Percentiles rank a stretch among this genome's conserved stretches.
phyloP scores from a whole-genome alignment of 2,113 vertebrate genomes.

The Carollia perspicillata region DNA sequence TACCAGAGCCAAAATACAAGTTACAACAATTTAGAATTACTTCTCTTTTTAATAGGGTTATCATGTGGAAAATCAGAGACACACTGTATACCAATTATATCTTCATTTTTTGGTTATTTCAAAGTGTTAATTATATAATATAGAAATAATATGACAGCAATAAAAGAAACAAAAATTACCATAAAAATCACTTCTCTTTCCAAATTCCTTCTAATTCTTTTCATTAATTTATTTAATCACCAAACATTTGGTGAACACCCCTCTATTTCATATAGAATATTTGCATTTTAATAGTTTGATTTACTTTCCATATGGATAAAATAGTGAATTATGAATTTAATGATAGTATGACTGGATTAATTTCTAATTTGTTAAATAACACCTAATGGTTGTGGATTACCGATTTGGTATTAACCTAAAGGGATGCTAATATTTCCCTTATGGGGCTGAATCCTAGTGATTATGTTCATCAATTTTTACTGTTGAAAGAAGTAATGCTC shows the following conservation, averaged over 20 bases:
- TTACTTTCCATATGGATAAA: not conserved
- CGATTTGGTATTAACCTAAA: not conserved
- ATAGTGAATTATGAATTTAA: not conserved
- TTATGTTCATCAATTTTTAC: not conserved
- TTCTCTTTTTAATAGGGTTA: not conserved
- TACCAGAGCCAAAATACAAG: not conserved
- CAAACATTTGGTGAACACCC: not conserved
- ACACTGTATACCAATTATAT: not conserved
- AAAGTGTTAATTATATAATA: not conserved
- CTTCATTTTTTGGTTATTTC: not conserved
- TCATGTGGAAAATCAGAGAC: not conserved
- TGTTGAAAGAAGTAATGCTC: not conserved
- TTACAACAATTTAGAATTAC: not conserved
- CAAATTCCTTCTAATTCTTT: not conserved
- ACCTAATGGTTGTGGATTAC: not conserved
- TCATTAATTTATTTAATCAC: not conserved
- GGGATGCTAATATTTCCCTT: not conserved
- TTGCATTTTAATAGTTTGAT: not conserved
- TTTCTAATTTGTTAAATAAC: not conserved
- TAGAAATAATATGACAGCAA: not conserved
- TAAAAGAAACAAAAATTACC: not conserved
- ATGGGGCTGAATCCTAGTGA: not conserved
- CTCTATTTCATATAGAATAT: not conserved
- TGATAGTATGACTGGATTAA: not conserved
- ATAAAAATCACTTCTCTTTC: not conserved